Percentiles rank a stretch among this genome's conserved stretches.
Evolutionary conservation across 2,797 vertebrate species (phyloP).

Genomic region (Acrossocheilus fasciatus): DNA sequence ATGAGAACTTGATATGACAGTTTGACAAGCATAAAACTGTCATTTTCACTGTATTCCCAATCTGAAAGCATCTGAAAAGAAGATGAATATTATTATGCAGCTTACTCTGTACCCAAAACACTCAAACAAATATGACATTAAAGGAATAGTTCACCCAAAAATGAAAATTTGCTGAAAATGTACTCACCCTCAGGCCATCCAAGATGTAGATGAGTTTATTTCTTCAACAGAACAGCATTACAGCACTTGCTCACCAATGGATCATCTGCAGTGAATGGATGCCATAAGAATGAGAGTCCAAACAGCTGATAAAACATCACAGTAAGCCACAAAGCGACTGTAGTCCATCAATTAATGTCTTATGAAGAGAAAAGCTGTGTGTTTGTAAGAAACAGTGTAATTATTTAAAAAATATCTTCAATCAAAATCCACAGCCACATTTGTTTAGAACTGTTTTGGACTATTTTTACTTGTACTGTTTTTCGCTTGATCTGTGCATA

Average conservation of each 20-base stretch:
- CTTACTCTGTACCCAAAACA: background rate
- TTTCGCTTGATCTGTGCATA: background rate
- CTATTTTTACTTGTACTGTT: background rate
- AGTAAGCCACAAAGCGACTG: too few species aligned
- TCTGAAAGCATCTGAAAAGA: background rate
- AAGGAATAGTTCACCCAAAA: background rate
- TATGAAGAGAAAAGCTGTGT: background rate
- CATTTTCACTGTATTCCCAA: background rate
- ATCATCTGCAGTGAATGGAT: background rate
- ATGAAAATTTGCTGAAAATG: background rate
- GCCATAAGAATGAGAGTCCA: background rate
- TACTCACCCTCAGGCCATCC: background rate
- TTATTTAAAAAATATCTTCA: too few species aligned
- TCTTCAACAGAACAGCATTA: background rate
- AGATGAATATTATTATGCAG: background rate
- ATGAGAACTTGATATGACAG: slow-evolving; percentile 11
- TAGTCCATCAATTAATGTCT: background rate
- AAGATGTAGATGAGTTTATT: background rate
- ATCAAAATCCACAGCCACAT: background rate
- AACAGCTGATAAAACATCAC: background rate
- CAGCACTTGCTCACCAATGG: background rate
- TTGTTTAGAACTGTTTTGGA: background rate
- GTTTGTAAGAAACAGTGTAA: background rate
- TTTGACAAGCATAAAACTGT: slow-evolving; percentile 6
- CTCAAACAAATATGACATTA: background rate